These are phyloP conservation scores for Seriola rivoliana DNA, from an alignment of 2,113 vertebrate genomes.

Conservation along the genomic window DNA sequence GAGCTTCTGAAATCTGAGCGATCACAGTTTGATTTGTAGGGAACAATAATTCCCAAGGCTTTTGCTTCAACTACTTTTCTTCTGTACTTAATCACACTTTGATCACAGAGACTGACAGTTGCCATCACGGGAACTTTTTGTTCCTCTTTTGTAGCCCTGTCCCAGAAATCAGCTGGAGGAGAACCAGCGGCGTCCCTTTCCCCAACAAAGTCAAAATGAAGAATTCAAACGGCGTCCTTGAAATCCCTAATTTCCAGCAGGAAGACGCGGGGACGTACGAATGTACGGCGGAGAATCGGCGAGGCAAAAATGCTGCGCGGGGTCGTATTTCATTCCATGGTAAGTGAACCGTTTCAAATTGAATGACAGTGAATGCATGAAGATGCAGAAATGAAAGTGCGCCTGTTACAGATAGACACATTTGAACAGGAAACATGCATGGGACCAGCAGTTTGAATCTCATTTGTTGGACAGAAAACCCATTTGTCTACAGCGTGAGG, in stretches of 20 bases:
- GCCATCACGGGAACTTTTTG: conserved; percentile 50
- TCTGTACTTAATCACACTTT: conserved; percentile 59
- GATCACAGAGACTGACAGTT: conserved; percentile 57
- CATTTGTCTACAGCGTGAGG: neutral
- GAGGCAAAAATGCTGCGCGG: conserved; percentile 91
- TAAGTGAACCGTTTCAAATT: conserved; percentile 75
- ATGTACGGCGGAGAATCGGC: conserved; percentile 93
- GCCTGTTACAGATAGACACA: conserved; percentile 25
- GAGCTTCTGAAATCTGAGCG: conserved; percentile 52
- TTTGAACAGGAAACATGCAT: conserved; percentile 20
- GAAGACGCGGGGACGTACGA: conserved; percentile 94
- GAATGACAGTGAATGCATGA: conserved; percentile 10
- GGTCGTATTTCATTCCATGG: conserved; percentile 95
- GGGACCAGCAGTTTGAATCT: conserved; percentile 38
- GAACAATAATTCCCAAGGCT: conserved; percentile 47
- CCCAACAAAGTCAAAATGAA: conserved; percentile 90
- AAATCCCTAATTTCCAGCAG: conserved; percentile 94
- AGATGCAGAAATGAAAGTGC: conserved; percentile 1
- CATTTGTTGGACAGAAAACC: conserved; percentile 23
- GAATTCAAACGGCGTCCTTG: conserved; percentile 92
- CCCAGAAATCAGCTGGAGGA: conserved; percentile 95
- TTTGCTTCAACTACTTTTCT: conserved; percentile 25
- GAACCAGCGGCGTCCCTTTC: conserved; percentile 91
- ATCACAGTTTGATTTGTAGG: conserved; percentile 52
- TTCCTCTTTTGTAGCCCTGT: conserved; percentile 87